These are phyloP conservation scores for Pelusios castaneus DNA, from an alignment of 2,113 vertebrate species.

Conservation along the genomic window DNA sequence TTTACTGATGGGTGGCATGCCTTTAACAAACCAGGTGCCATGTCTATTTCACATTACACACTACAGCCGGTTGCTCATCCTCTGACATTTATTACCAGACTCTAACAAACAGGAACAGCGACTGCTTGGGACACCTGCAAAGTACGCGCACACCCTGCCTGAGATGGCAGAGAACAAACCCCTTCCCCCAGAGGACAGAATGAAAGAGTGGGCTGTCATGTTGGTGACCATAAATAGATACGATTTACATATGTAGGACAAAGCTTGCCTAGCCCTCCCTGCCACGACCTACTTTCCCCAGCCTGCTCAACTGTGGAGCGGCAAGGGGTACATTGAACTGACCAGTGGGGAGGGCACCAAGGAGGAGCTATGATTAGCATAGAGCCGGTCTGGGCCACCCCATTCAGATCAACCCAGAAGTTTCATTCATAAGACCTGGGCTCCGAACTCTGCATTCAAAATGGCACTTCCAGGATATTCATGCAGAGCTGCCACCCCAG, in stretches of 20 bases:
- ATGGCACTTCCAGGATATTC: background rate
- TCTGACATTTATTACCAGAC: background rate
- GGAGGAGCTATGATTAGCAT: background rate
- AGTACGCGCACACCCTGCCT: background rate
- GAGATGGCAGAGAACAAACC: rapidly evolving
- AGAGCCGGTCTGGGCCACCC: background rate
- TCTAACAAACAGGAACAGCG: background rate
- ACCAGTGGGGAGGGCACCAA: rapidly evolving
- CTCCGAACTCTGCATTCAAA: background rate
- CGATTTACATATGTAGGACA: conserved; percentile 49
- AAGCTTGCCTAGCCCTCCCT: background rate
- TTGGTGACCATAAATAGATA: conserved; percentile 12
- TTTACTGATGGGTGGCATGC: background rate
- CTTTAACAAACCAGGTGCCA: background rate
- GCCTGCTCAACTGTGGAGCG: background rate
- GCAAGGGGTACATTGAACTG: rapidly evolving
- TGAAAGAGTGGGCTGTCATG: rapidly evolving
- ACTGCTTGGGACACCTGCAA: background rate
- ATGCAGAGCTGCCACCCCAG: background rate
- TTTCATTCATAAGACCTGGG: background rate
- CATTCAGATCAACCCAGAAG: background rate
- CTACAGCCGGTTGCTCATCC: background rate
- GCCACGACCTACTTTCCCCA: conserved; percentile 45
- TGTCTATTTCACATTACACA: background rate
- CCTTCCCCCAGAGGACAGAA: background rate